phyloP scores from a whole-genome alignment of 1,140 invertebrate genomes.

The Camponotus vicinus region DNA sequence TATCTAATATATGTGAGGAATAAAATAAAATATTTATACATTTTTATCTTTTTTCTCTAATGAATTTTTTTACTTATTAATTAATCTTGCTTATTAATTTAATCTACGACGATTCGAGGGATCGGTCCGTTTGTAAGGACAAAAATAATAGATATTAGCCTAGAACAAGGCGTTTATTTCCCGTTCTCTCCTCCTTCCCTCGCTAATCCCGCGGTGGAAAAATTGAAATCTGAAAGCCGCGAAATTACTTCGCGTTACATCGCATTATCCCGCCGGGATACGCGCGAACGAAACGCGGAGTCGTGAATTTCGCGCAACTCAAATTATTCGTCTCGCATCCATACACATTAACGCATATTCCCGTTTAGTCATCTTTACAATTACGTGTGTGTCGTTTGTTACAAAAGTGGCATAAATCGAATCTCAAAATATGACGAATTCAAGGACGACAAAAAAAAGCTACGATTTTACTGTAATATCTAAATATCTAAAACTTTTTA shows the following conservation, averaged over 20 bases:
- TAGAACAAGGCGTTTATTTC: slow-evolving; percentile 11
- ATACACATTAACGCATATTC: slow-evolving; percentile 34
- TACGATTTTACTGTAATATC: background rate
- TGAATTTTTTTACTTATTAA: background rate
- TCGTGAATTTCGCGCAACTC: slow-evolving; percentile 52
- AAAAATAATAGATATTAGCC: slow-evolving; percentile 22
- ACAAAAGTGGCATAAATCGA: slow-evolving; percentile 30
- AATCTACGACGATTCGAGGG: background rate
- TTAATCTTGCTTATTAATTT: background rate
- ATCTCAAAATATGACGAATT: slow-evolving; percentile 20
- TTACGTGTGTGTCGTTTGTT: slow-evolving; percentile 21
- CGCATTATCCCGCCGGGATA: slow-evolving; percentile 49
- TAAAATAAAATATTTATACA: too few species aligned
- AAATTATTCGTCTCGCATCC: slow-evolving; percentile 55
- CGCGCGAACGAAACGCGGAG: slow-evolving; percentile 41
- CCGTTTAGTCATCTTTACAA: slow-evolving; percentile 32
- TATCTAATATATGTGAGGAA: background rate
- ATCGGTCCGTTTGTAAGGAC: background rate
- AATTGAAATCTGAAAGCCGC: slow-evolving; percentile 56
- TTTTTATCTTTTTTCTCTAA: too few species aligned
- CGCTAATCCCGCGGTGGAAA: slow-evolving; percentile 45
- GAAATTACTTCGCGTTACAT: slow-evolving; percentile 57
- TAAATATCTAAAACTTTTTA: background rate
- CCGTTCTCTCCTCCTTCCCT: background rate
- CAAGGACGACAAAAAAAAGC: background rate